Evolutionary conservation across 2,113 vertebrate species (phyloP).

Genomic region (Bubo bubo): DNA sequence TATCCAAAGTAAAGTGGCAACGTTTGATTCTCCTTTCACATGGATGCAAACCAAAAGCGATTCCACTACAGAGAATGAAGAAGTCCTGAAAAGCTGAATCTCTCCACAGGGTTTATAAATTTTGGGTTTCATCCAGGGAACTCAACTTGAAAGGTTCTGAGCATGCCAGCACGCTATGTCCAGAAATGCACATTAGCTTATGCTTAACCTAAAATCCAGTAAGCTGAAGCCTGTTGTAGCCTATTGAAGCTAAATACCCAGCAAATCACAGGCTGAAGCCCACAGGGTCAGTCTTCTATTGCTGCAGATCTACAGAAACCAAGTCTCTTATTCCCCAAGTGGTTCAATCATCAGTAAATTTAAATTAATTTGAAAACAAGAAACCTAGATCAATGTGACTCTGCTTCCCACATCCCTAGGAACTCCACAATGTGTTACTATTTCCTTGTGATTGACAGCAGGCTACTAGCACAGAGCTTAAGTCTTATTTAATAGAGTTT

Average conservation of each 20-base stretch:
- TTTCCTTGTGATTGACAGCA: not conserved
- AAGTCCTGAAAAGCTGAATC: not conserved
- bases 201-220: not conserved
- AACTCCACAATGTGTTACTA: not conserved
- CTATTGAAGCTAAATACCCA: not conserved
- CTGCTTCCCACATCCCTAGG: not conserved
- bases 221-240: not conserved
- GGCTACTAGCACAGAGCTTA: not conserved
- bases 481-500: not conserved
- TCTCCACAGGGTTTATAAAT: not conserved
- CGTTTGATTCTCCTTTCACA: not conserved
- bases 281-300: not conserved
- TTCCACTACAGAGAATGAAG: not conserved
- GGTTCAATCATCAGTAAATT: not conserved
- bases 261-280: not conserved
- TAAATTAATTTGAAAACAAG: not conserved
- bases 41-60: not conserved
- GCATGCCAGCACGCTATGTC: rapidly evolving
- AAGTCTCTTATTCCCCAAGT: not conserved
- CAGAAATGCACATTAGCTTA: not conserved
- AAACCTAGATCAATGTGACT: not conserved
- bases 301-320: not conserved
- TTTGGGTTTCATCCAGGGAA: not conserved
- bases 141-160: not conserved
- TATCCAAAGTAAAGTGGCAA: not conserved